phyloP scores from a whole-genome alignment of 2,888 invertebrate genomes.

The Idaea aversata region DNA sequence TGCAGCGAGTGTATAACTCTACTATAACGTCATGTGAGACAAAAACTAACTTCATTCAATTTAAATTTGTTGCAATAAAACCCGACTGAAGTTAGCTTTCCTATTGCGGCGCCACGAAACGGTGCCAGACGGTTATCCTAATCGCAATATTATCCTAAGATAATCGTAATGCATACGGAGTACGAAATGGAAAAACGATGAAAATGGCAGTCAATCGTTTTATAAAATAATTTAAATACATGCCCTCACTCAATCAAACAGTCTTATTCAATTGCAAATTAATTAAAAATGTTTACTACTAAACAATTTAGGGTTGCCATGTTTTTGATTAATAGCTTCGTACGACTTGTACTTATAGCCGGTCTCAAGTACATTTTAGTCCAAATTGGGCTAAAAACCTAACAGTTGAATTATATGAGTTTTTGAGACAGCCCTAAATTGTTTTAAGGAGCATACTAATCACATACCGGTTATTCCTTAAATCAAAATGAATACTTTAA shows the following conservation, averaged over 20 bases:
- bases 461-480: conserved; percentile 23
- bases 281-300: conserved; percentile 7
- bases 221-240: conserved; percentile 58
- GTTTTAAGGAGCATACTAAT: no score
- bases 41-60: not conserved
- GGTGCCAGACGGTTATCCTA: not conserved
- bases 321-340: not conserved
- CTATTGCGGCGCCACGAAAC: not conserved
- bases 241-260: conserved; percentile 64
- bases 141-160: not conserved
- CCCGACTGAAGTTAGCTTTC: not conserved
- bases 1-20: no score
- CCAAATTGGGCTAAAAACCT: no score
- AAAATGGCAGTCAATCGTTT: conserved; percentile 64
- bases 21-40: not conserved
- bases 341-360: not conserved
- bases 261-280: conserved; percentile 60
- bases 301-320: not conserved
- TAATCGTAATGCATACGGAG: not conserved
- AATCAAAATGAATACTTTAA: conserved; percentile 56
- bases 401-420: no score
- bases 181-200: conserved; percentile 24
- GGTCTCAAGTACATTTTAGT: no score
- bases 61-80: not conserved
- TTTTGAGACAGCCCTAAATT: no score